Evolutionary conservation across 2,797 vertebrate species (phyloP), one percentile per base, ranked within the genome.

Genomic region (Antennarius maculatus): DNA sequence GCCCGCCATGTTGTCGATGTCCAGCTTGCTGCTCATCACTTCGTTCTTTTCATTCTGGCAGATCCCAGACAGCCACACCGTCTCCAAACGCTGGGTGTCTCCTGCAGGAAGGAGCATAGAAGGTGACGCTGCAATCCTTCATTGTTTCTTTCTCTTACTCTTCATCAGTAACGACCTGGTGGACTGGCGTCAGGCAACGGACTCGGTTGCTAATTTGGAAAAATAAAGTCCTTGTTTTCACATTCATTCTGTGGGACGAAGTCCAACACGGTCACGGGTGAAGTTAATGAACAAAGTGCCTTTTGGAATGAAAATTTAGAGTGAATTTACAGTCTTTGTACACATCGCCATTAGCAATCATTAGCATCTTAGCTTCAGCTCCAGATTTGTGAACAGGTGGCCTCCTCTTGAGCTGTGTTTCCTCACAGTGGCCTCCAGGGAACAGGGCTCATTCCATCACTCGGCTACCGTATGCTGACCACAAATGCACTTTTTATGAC

Each of bases 41-140:
- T 99, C 98, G 0, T 98, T 99, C 93, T 99, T 99, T 93, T 99
- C 98, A 0, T 98, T 99, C 89, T 97, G 96, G 86, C 98, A 99
- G 92, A 99, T 99, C 9, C 98, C 98, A 0, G 98, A 98, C 53
- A 99, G 88, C 98, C 98, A 99, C 72, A 99, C 97, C 0, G 97
- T 98, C 92, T 99, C 96, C 89, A 99, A 85, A 53, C 97, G 97
- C 90, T 98, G 95, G 1, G 96, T 99, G 80, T 98, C 97, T 16
- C 97, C 98, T 99, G 90, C 3, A 54, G 27, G 41, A 43, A 66
- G 6, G 42, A 23, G 45, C 31, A 13, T 3, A 12, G 7, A 13
- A 6, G 1, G 23, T 18, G 12, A n/a, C 23, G 23, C 23, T 23
- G 23, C 23, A 23, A 23, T 23, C 23, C 23, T 23, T 23, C 23